Evolutionary conservation across 2,888 invertebrate genomes (phyloP), one percentile per base, ranked within the genome.

Genomic region (Trachelus iudaicus): DNA sequence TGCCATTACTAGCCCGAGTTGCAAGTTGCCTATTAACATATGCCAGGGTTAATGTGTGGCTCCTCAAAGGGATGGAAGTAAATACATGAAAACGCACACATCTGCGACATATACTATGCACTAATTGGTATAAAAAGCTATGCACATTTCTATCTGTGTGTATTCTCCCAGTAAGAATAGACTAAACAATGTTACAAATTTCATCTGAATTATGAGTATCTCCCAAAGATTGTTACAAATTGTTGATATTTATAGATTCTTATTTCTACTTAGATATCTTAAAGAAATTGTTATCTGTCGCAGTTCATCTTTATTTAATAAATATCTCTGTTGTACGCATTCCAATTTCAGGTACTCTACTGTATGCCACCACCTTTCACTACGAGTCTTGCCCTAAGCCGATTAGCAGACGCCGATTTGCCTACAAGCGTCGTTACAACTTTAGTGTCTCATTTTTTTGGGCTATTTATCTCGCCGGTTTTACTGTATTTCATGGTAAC

Each of bases 1-100:
- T 90, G 83, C 91, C 91, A 34, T 78, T 87, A 74, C 81, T 90
- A 69, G 89, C 89, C 33, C 87, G 86, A 77, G 4, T 89, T 11
- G 89, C 86, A 77, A 89, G 86, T 75, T 87, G 85, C 77, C 77
- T 89, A 4, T 77, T 91, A 75, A 84, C 84, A 31, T 85, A 86
- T 37, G 83, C 84, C 4, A 87, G 87, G 69, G 88, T 91, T 34
- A 89, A 91, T 77, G 77, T 84, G 13, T 91, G 91, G 86, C 81
- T 91, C 6, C 87, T 91, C 23, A 90, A 90, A 79, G 91, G 91
- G 85, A 90, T 91, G 83, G 90, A 91, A 87, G 91, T 91, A 87
- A 88, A 83, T 81, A 81, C 56, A 56, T 23, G 56, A 56, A 56
- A 56, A 56, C 2, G 56, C 56, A 56, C 56, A 9, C 56, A 56